Percentiles rank a stretch among this genome's conserved stretches.
Evolutionary conservation across 2,113 vertebrate species (phyloP).

Genomic region (Hippocampus barbouri): DNA sequence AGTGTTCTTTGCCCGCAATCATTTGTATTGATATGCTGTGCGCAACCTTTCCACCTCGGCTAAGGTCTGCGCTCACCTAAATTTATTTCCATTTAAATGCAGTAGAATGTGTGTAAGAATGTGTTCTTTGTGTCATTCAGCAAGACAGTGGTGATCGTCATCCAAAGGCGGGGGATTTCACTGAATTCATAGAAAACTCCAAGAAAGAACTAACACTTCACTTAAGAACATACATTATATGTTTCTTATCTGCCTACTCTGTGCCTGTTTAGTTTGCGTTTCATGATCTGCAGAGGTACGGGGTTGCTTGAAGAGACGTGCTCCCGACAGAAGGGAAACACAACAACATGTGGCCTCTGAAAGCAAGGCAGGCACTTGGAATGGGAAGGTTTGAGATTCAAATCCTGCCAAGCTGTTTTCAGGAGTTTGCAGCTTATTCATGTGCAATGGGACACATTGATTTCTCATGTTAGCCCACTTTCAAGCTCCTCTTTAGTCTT

Average conservation of each 20-base stretch:
- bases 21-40: no score
- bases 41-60: no score
- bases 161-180: no score
- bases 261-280: not conserved
- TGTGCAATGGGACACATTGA: not conserved
- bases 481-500: not conserved
- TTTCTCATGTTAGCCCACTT: not conserved
- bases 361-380: not conserved
- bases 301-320: not conserved
- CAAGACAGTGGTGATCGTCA: no score
- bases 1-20: no score
- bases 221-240: slow-evolving; percentile 4
- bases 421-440: slow-evolving; percentile 22
- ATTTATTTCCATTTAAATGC: no score
- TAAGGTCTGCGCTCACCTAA: no score
- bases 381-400: slow-evolving; percentile 5
- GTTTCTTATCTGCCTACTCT: not conserved
- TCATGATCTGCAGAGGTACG: not conserved
- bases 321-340: not conserved
- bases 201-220: no score
- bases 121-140: no score
- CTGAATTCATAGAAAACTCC: no score
- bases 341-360: not conserved
- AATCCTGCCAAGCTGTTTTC: slow-evolving; percentile 10
- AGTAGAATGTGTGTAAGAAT: no score